phyloP scores from a whole-genome alignment of 2,113 vertebrate genomes.

The Cacatua alba region DNA sequence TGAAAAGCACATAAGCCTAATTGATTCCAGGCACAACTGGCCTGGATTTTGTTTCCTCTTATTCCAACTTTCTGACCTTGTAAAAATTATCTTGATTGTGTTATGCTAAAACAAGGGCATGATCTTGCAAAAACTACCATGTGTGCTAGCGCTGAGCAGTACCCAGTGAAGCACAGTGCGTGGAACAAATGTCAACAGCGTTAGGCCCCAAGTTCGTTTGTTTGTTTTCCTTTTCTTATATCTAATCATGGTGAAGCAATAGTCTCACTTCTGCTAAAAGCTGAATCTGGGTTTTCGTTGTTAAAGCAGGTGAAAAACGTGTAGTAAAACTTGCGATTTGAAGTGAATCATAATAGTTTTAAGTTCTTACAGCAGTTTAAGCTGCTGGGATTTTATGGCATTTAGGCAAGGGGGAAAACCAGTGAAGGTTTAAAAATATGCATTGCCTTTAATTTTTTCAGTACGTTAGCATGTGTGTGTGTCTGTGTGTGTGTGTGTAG shows the following conservation, averaged over 20 bases:
- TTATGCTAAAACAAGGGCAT: conserved; percentile 44
- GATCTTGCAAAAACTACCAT: conserved; percentile 27
- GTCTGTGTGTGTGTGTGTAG: background rate
- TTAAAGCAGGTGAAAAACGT: background rate
- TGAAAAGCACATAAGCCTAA: conserved; percentile 54
- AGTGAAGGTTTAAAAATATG: background rate
- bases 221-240: background rate
- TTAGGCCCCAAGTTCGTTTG: background rate
- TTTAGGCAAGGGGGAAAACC: background rate
- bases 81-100: conserved; percentile 65
- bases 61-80: conserved; percentile 64
- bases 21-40: conserved; percentile 45
- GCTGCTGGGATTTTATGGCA: background rate
- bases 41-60: conserved; percentile 57
- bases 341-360: background rate
- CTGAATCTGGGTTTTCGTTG: background rate
- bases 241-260: background rate
- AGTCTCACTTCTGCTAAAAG: conserved; percentile 33
- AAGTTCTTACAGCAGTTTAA: background rate
- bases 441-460: background rate
- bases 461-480: background rate
- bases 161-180: accelerated
- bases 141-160: background rate
- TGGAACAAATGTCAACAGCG: accelerated
- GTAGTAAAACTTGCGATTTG: background rate